Evolutionary conservation across 2,797 vertebrate species (phyloP).

Genomic region (Avahi laniger): DNA sequence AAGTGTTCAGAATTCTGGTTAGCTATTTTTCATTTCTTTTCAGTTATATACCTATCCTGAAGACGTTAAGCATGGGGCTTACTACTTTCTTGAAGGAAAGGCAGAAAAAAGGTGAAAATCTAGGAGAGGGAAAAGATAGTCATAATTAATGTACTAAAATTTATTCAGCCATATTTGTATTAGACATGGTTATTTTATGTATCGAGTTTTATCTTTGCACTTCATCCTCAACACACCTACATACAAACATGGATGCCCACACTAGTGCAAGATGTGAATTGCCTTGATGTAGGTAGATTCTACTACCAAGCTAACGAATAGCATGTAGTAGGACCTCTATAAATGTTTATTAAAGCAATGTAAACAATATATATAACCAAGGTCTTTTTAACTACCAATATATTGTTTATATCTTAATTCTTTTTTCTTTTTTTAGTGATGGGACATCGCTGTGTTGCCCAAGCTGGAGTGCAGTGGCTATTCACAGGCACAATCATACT

Average conservation of each 20-base stretch:
- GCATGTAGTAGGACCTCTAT: neutral
- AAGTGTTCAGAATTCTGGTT: neutral
- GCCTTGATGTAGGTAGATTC: neutral
- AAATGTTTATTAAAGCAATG: neutral
- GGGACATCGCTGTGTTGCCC: neutral
- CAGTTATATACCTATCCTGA: neutral
- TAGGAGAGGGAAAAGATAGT: neutral
- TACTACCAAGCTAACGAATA: neutral
- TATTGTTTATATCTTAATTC: neutral
- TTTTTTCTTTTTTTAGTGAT: neutral
- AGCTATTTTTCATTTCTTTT: neutral
- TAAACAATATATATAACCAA: neutral
- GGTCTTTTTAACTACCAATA: neutral
- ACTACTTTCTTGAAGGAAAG: neutral
- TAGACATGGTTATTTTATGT: neutral
- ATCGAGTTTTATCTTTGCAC: neutral
- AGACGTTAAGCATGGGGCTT: neutral
- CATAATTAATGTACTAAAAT: neutral
- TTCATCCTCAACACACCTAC: rapidly evolving
- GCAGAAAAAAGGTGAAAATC: neutral
- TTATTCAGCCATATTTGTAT: neutral
- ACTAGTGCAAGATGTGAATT: neutral
- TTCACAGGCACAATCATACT: neutral
- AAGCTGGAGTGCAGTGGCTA: neutral
- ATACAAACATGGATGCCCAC: rapidly evolving